Percentiles rank a stretch among this genome's conserved stretches.
Evolutionary conservation across 2,888 invertebrate species (phyloP).

Genomic region (Sinotaia quadrata): DNA sequence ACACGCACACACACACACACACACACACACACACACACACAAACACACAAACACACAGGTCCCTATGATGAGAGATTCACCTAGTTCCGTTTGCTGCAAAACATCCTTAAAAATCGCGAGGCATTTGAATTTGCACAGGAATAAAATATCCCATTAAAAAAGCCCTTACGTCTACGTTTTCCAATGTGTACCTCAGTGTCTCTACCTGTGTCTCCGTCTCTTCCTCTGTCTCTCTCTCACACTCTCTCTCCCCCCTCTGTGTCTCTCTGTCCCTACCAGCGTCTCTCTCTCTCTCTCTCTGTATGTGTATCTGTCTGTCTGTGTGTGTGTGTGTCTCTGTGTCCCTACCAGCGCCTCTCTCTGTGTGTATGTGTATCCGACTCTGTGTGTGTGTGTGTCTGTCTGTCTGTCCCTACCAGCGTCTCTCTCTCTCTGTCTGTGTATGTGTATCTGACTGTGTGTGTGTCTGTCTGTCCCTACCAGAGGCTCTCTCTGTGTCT

Average conservation of each 20-base stretch:
- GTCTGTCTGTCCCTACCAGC: neutral
- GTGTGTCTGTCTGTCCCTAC: neutral
- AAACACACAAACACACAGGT: slow-evolving; percentile 10
- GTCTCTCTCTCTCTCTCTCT: no score
- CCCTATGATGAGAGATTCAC: neutral
- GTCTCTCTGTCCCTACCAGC: neutral
- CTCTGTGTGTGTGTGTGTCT: neutral
- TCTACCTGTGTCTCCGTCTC: slow-evolving; percentile 2
- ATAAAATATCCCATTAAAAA: neutral
- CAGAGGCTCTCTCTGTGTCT: slow-evolving; percentile 1
- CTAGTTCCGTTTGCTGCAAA: neutral
- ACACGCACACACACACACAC: neutral
- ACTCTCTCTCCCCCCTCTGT: neutral
- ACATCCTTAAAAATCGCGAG: no score
- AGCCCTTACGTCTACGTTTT: neutral
- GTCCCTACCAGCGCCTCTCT: neutral
- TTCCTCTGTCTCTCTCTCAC: slow-evolving; percentile 3
- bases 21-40: slow-evolving; percentile 12
- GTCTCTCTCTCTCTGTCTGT: slow-evolving; percentile 8
- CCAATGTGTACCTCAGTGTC: neutral
- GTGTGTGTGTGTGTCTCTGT: slow-evolving; percentile 3
- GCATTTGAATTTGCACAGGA: neutral
- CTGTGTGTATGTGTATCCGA: neutral
- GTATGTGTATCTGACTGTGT: slow-evolving; percentile 1
- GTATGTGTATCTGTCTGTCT: no score